A percentile compares a stretch with the other conserved stretches of the same genome.
Evolutionary conservation across 2,888 invertebrate species (phyloP).

Genomic region (Omphaloscelis lunosa): DNA sequence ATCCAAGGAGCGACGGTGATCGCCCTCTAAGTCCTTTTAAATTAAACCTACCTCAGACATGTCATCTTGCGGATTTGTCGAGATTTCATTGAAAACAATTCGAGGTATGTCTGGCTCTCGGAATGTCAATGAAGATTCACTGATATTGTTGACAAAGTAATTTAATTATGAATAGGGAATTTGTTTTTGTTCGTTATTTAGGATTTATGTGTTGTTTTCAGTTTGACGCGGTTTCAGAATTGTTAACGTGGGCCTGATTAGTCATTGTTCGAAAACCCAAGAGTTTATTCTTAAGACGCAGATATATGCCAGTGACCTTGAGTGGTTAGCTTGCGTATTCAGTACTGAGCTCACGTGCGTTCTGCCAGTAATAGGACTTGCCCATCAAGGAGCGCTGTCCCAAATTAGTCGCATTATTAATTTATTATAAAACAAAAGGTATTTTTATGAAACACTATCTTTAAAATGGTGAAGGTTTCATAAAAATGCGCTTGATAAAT

Average conservation of each 20-base stretch:
- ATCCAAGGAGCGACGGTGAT: conserved; percentile 64
- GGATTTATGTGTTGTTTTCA: conserved; percentile 17
- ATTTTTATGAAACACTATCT: too few species aligned
- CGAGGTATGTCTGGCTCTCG: conserved; percentile 27
- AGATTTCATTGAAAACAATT: conserved; percentile 57
- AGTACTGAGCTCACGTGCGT: too few species aligned
- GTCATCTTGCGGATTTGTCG: conserved; percentile 61
- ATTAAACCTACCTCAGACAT: conserved; percentile 70
- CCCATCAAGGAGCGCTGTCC: too few species aligned
- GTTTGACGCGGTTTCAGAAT: conserved; percentile 4
- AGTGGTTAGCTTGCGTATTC: too few species aligned
- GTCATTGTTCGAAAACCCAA: neutral
- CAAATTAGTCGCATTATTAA: too few species aligned
- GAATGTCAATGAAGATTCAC: conserved; percentile 45
- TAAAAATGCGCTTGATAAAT: too few species aligned
- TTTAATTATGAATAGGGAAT: conserved; percentile 38
- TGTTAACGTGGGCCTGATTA: conserved; percentile 6
- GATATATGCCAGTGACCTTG: too few species aligned
- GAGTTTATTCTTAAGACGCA: too few species aligned
- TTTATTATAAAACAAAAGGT: too few species aligned
- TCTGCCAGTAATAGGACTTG: too few species aligned
- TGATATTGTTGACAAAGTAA: conserved; percentile 48
- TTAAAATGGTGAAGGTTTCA: too few species aligned
- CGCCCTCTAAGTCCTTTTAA: conserved; percentile 72
- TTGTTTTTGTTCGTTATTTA: conserved; percentile 35